phyloP scores from a whole-genome alignment of 2,888 invertebrate species.

The Balanococcus diminutus region DNA sequence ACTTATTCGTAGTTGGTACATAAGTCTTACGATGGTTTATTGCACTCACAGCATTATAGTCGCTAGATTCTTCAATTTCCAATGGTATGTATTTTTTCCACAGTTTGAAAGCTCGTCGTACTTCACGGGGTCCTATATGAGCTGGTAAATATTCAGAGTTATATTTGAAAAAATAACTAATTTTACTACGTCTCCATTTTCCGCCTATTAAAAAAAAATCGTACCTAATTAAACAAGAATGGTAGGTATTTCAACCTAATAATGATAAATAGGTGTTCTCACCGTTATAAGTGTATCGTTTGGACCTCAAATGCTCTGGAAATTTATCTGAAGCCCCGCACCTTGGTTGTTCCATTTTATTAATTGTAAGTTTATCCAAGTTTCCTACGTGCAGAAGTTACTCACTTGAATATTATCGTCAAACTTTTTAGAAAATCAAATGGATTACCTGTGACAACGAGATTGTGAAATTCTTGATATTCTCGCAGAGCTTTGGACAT shows the following conservation, averaged over 20 bases:
- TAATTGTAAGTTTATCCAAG: not conserved
- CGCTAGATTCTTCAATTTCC: not conserved
- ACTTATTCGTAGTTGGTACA: not conserved
- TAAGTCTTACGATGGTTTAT: not conserved
- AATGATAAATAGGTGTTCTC: not conserved
- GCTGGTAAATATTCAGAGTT: not conserved
- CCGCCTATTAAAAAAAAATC: too few relatives aligned
- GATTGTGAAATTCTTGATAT: not conserved
- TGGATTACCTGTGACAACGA: not conserved
- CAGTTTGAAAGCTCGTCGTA: slow-evolving; percentile 4
- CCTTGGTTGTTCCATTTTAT: not conserved
- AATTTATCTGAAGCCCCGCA: not conserved
- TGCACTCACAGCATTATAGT: not conserved
- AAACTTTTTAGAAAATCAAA: not conserved
- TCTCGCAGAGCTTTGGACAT: not conserved
- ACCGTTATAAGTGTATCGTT: not conserved
- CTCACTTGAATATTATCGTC: not conserved
- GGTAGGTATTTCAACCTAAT: too few relatives aligned
- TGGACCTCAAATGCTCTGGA: not conserved
- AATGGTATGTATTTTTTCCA: not conserved
- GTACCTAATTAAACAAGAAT: too few relatives aligned
- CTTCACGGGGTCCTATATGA: not conserved
- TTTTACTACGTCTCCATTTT: too few relatives aligned
- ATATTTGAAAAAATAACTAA: not conserved
- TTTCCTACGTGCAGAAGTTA: not conserved